Evolutionary conservation across 2,113 vertebrate species (phyloP).

Genomic region (Ageneiosus marmoratus): DNA sequence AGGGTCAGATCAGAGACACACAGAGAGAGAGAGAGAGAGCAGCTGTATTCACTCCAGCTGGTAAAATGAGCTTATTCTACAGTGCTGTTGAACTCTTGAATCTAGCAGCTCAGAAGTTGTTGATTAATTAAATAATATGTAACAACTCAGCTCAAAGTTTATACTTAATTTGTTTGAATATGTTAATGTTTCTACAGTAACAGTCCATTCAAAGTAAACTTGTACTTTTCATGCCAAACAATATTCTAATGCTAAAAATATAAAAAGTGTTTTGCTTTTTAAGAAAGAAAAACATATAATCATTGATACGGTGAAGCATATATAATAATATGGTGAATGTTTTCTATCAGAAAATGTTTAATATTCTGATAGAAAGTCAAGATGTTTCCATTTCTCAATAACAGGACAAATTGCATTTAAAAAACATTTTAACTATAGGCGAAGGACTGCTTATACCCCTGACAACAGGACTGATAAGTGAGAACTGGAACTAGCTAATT

Average conservation of each 20-base stretch:
- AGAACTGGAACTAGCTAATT: too few species aligned
- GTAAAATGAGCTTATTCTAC: slow-evolving; percentile 40
- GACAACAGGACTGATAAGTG: too few species aligned
- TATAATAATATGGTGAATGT: background rate
- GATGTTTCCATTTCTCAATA: too few species aligned
- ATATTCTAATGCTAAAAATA: background rate
- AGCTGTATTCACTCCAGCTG: slow-evolving; percentile 45
- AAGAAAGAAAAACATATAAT: background rate
- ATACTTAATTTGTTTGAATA: background rate
- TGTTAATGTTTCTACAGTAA: slow-evolving; percentile 2
- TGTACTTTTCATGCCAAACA: background rate
- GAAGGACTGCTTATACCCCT: too few species aligned
- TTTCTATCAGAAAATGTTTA: background rate
- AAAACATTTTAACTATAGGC: too few species aligned
- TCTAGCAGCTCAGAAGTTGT: background rate
- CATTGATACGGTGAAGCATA: background rate
- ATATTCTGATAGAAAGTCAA: too few species aligned
- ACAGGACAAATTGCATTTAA: too few species aligned
- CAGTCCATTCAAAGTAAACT: too few species aligned
- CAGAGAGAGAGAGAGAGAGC: slow-evolving; percentile 51
- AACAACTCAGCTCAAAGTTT: background rate
- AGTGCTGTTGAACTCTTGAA: background rate
- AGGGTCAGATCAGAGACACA: slow-evolving; percentile 44
- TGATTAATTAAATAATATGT: background rate
- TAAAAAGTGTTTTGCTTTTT: background rate